Base-by-base conservation (phyloP, 2,888 invertebrate genomes). In the Axea sp. region DNA sequence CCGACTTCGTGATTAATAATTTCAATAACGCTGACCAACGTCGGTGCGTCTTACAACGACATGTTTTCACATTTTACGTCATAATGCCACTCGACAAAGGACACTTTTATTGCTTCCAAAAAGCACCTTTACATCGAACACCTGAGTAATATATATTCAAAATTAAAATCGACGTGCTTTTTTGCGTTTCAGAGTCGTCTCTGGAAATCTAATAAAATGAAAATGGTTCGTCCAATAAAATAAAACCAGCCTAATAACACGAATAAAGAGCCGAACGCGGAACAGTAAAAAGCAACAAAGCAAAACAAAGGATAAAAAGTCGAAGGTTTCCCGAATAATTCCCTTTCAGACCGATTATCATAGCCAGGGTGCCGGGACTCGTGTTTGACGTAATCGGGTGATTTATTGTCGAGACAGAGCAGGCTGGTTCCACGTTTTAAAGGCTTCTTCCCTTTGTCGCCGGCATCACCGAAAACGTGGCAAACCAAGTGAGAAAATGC, bases 361-460 rank as follows among this genome's bases (percentile, higher is more conserved):
- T 49, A 37, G 64, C 15, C 57, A 37, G 64, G 62, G 33, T 43
- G 57, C 47, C 43, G 41, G 72, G 43, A 33, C 35, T 59, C 57
- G 68, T 57, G 53, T 73, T 68, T 73, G 73, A 73, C 68, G 73
- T 60, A 68, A 73, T 68, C 73, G 57, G 35, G 55, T 73, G 73
- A 73, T 73, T 73, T 73, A 73, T 73, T 35, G 68, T 30, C 43
- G 43, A 41, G 60, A 68, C 57, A 35, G 14, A 30, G 28, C 59
- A 59, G 39, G 33, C 67, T 22, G 37, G 68, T 37, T 73, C 37
- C 43, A 68, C 67, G 68, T 67, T 68, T 67, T 64, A 49, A 67
- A 68, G 73, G 73, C 60, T 67, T 62, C 68, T 57, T 68, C 73
- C 55, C 65, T 67, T 73, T 73, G 67, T 73, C 37, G 41, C 49